Evolutionary conservation across 2,888 invertebrate species (phyloP).

Genomic region (Ernsta delagoae): DNA sequence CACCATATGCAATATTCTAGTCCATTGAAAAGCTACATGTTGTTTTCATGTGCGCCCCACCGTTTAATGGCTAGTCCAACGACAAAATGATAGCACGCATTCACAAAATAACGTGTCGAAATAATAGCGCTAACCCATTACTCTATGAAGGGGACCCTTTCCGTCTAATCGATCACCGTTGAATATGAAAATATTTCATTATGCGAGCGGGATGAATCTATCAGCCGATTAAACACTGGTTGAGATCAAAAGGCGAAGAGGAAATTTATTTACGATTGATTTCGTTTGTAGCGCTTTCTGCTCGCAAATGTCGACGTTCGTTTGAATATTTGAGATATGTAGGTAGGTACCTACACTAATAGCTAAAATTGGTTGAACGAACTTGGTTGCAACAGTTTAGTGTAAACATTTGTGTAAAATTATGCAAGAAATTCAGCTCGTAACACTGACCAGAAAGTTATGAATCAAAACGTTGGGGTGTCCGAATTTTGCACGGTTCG

Average conservation of each 20-base stretch:
- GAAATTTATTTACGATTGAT: constrained; percentile 20
- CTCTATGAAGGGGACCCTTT: constrained; percentile 34
- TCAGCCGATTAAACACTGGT: constrained; percentile 34
- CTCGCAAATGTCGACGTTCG: neutral
- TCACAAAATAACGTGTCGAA: constrained; percentile 36
- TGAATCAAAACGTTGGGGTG: constrained; percentile 51
- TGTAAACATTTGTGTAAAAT: too few species aligned
- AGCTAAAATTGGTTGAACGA: too few species aligned
- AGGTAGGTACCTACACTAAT: too few species aligned
- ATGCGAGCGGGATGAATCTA: constrained; percentile 29
- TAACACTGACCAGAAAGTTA: constrained; percentile 63
- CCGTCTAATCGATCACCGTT: constrained; percentile 35
- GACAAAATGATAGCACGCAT: constrained; percentile 36
- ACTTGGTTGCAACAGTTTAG: too few species aligned
- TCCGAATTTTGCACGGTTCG: constrained; percentile 75
- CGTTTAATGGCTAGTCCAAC: constrained; percentile 30
- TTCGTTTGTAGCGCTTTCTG: neutral
- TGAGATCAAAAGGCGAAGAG: constrained; percentile 23
- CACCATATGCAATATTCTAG: constrained; percentile 19
- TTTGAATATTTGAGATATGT: neutral
- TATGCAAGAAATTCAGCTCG: neutral
- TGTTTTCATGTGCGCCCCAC: constrained; percentile 33
- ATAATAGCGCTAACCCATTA: constrained; percentile 38
- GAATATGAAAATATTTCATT: constrained; percentile 38
- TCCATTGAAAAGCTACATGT: constrained; percentile 31